Evolutionary conservation across 2,113 vertebrate species (phyloP).

Genomic region (Cryptomyrus ogoouensis): DNA sequence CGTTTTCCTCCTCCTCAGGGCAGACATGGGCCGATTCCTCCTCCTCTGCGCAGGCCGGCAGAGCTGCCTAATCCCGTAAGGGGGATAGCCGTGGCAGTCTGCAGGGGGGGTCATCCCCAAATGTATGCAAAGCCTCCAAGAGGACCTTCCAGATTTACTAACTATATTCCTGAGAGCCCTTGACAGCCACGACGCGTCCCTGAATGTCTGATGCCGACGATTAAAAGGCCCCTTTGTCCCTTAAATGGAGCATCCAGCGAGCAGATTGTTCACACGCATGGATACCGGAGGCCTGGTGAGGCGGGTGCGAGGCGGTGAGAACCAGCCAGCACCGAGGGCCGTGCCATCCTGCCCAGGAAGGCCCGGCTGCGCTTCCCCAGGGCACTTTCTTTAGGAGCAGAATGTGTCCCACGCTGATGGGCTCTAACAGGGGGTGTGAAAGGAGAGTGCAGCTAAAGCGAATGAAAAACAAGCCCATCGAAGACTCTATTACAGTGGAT

Average conservation of each 20-base stretch:
- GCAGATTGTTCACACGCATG: constrained; percentile 51
- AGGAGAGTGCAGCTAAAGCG: background rate
- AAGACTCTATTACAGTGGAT: background rate
- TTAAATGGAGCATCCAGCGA: constrained; percentile 57
- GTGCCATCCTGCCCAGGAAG: constrained; percentile 8
- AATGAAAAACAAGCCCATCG: background rate
- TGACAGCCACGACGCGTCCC: constrained; percentile 63
- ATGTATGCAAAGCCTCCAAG: constrained; percentile 58
- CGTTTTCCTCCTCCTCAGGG: background rate
- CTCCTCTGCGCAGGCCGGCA: background rate
- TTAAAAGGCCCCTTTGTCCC: constrained; percentile 67
- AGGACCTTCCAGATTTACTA: constrained; percentile 49
- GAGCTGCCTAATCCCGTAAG: constrained; percentile 31
- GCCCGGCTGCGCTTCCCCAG: background rate
- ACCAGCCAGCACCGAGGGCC: background rate
- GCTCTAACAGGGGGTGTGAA: background rate
- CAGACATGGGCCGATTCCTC: background rate
- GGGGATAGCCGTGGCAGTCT: constrained; percentile 22
- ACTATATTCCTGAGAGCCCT: constrained; percentile 53
- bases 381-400: background rate
- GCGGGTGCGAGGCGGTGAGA: background rate
- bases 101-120: constrained; percentile 35
- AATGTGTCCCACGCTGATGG: background rate
- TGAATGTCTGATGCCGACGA: constrained; percentile 52
- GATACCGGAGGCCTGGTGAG: constrained; percentile 15